These are phyloP conservation scores for Zaprionus lachaisei DNA, from an alignment of 1,140 invertebrate genomes.

Conservation along the genomic window DNA sequence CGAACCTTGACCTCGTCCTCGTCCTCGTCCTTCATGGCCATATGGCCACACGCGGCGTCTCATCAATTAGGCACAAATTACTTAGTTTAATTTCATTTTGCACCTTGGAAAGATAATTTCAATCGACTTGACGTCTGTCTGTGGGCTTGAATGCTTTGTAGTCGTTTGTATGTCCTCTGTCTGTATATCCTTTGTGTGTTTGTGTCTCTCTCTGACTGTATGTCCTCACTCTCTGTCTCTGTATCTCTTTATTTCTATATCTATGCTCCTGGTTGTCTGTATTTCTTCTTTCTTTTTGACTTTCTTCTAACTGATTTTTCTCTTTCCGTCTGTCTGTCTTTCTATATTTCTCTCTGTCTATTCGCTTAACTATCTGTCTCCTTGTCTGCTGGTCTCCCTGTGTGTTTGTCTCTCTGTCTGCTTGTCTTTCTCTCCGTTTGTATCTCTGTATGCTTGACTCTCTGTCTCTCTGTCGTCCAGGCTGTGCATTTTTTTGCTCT, in stretches of 20 bases:
- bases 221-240: neutral
- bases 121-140: conserved; percentile 1
- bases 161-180: neutral
- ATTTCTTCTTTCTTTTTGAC: no score
- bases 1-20: conserved; percentile 35
- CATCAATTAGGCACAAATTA: conserved; percentile 73
- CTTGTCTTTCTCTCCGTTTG: neutral
- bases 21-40: conserved; percentile 44
- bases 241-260: neutral
- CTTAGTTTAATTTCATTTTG: conserved; percentile 32
- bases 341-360: neutral
- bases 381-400: neutral
- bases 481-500: no score
- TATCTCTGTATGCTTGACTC: neutral
- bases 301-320: no score
- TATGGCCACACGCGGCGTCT: conserved; percentile 50
- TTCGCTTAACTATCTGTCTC: neutral
- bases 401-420: neutral
- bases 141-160: neutral
- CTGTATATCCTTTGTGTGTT: neutral
- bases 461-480: neutral
- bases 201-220: neutral
- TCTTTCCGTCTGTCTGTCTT: neutral
- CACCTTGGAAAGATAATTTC: conserved; percentile 11
- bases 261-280: neutral